Conservation (phyloP, 2,797 vertebrate genomes). For the Labeo calbasu region DNA sequence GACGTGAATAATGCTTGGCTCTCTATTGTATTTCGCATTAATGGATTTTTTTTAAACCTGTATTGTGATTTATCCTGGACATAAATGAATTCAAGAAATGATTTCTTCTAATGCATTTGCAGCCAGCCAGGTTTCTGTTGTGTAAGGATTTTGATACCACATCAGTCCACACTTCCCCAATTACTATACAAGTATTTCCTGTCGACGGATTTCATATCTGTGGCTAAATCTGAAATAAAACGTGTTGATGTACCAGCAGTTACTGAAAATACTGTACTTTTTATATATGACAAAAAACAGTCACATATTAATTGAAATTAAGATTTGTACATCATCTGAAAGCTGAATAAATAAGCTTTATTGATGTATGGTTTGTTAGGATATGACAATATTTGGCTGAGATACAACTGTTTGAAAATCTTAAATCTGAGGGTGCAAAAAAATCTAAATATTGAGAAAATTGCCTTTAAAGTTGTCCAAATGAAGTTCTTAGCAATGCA, state of each 20-base stretch:
- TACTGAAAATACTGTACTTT: neutral
- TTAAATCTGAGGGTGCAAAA: too few relatives aligned
- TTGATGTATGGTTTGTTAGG: too few relatives aligned
- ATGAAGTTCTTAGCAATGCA: too few relatives aligned
- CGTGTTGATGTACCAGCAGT: neutral
- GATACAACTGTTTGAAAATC: too few relatives aligned
- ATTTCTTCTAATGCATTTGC: neutral
- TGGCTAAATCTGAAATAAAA: neutral
- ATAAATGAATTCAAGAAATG: neutral
- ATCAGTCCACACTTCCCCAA: constrained; percentile 38
- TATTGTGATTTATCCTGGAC: neutral
- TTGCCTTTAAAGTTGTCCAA: too few relatives aligned
- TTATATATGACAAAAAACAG: neutral
- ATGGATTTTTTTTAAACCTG: neutral
- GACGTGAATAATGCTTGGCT: neutral
- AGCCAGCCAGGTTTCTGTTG: neutral
- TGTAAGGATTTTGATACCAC: constrained; percentile 35
- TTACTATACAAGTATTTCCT: constrained; percentile 12
- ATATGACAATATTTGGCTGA: too few relatives aligned
- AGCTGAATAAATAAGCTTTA: too few relatives aligned
- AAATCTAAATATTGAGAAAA: too few relatives aligned
- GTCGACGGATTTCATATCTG: neutral
- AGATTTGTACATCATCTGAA: too few relatives aligned
- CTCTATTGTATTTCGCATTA: neutral
- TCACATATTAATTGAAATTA: too few relatives aligned